phyloP scores from a whole-genome alignment of 2,888 invertebrate genomes.

The Cheilosia impressa region DNA sequence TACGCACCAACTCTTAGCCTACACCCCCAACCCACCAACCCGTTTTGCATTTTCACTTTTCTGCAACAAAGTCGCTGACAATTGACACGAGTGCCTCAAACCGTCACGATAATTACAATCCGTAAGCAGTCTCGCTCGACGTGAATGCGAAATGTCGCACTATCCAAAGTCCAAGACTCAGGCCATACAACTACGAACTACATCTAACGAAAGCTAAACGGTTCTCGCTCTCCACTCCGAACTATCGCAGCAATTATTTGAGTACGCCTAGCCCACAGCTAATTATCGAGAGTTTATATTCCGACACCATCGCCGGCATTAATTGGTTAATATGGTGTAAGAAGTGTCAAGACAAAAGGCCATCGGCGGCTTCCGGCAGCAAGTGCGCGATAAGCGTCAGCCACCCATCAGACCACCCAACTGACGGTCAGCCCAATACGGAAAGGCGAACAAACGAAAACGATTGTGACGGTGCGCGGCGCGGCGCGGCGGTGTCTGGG shows the following conservation, averaged over 20 bases:
- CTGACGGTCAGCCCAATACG: slow-evolving; percentile 46
- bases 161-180: slow-evolving; percentile 26
- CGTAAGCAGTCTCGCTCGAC: background rate
- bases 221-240: slow-evolving; percentile 40
- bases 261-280: slow-evolving; percentile 28
- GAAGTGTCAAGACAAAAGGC: slow-evolving; percentile 69
- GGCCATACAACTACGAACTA: background rate
- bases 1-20: too few relatives aligned
- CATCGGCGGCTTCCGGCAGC: slow-evolving; percentile 67
- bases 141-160: background rate
- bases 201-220: slow-evolving; percentile 45
- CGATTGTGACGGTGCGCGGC: slow-evolving; percentile 2
- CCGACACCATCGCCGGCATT: slow-evolving; percentile 69
- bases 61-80: too few relatives aligned
- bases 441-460: slow-evolving; percentile 25
- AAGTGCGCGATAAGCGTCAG: slow-evolving; percentile 59
- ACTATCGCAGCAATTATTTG: slow-evolving; percentile 29
- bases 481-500: slow-evolving; percentile 38
- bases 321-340: slow-evolving; percentile 75
- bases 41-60: too few relatives aligned
- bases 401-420: slow-evolving; percentile 58
- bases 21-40: too few relatives aligned
- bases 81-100: too few relatives aligned
- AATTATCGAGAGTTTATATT: slow-evolving; percentile 72
- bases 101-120: background rate